Evolutionary conservation across 2,888 invertebrate species (phyloP).

Genomic region (Arrhopalites spinosus): DNA sequence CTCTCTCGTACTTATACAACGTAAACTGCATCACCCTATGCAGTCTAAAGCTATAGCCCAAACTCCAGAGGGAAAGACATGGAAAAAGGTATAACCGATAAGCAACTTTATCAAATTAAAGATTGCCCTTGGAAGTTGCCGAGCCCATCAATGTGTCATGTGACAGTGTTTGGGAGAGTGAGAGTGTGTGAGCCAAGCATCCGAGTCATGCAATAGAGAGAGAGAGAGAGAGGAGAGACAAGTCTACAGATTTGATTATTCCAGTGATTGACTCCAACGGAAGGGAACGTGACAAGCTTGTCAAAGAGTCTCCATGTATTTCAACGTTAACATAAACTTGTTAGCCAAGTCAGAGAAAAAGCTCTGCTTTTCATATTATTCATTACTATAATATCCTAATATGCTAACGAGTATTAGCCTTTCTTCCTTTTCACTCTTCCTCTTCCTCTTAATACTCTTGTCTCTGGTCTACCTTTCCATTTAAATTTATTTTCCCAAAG

Average conservation of each 20-base stretch:
- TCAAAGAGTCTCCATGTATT: constrained; percentile 25
- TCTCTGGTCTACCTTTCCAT: neutral
- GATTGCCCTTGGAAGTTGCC: constrained; percentile 35
- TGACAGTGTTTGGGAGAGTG: constrained; percentile 7
- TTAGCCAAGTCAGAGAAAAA: too few relatives aligned
- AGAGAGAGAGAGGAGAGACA: neutral
- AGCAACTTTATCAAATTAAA: constrained; percentile 37
- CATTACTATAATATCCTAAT: too few relatives aligned
- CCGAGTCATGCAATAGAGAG: neutral
- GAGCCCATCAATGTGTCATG: constrained; percentile 30
- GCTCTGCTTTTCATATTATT: too few relatives aligned
- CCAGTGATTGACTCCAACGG: constrained; percentile 36
- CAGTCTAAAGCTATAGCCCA: too few relatives aligned
- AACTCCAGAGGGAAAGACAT: neutral
- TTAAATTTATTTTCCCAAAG: neutral
- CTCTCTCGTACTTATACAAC: too few relatives aligned
- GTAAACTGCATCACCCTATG: too few relatives aligned
- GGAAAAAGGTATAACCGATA: too few relatives aligned
- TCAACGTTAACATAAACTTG: constrained; percentile 6
- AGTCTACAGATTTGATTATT: constrained; percentile 31
- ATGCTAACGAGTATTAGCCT: too few relatives aligned
- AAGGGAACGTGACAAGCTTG: constrained; percentile 31
- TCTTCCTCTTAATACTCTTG: neutral
- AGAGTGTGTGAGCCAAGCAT: neutral
- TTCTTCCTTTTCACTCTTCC: neutral